Base-by-base conservation (phyloP, 2,888 invertebrate genomes). In the Hypomecis atomaria region DNA sequence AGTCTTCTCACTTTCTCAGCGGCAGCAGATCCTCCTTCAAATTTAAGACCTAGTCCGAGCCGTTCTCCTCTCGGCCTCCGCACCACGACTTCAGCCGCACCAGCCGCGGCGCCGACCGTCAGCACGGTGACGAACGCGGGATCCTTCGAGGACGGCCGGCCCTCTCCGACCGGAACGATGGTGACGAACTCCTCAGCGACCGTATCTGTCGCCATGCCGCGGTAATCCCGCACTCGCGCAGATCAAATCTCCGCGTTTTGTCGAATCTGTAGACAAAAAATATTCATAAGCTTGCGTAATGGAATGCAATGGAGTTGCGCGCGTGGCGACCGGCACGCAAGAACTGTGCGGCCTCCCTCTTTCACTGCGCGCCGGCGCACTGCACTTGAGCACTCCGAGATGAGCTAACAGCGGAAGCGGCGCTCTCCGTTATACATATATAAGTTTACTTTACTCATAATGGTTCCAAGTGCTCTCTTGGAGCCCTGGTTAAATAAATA, bases 11-110 rank as follows among this genome's bases (percentile, higher is more conserved):
- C 97, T 74, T 94, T 95, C 82, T 98, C 97, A 8, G 94, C 94
- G 42, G 96, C 96, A 72, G 96, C 96, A 44, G 96, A 96, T 10
- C 98, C 98, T 47, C 98, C 98, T 88, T 98, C 98, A 82, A 98
- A 98, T 83, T 98, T 97, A 0, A 98, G 91, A 0, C 98, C 98
- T 79, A 98, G 96, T 1, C 98, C 98, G 6, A 98, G 94, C 44
- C 97, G 95, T 81, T 98, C 98, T 0, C 98, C 98, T 0, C 97
- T 97, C 59, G 98, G 94, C 71, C 98, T 94, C 75, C 96, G 96
- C 56, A 98, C 96, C 59, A 95, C 94, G 43, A 98, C 96, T 79
- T 96, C 95, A 75, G 97, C 96, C 8, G 93, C 92, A 71, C 95
- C 92, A 69, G 90, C 84, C 73, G 93, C 84, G 10, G 87, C 88